Evolutionary conservation across 2,797 vertebrate species (phyloP), one percentile per base, ranked within the genome.

Genomic region (Spinus olivaceus): DNA sequence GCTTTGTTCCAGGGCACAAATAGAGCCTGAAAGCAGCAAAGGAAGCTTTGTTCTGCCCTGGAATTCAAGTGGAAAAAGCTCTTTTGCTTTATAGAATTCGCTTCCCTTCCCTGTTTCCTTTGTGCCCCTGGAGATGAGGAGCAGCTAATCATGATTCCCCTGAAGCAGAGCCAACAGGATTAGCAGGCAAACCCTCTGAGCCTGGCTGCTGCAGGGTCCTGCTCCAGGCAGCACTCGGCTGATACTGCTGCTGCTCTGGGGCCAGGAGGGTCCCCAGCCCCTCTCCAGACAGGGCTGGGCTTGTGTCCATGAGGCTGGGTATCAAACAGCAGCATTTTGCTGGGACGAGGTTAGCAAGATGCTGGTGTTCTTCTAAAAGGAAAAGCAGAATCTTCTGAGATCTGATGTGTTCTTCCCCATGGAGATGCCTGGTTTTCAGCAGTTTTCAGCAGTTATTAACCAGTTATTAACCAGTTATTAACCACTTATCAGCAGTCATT

Each of bases 231-330:
- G 37, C 37, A 1, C 76, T 51, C 51, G 44, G 83, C 56, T 90
- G 23, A 3, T 12, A 1, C 65, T 54, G 70, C 41, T 66, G 77
- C 83, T 67, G 66, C 61, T 49, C 63, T 8, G 18, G 16, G 32
- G 46, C 65, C 1, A 0, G 15, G 25, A 25, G 24, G 54, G 37
- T n/a, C n/a, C n/a, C 12, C 35, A 37, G 56, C 24, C 56, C 33
- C 33, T 59, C 33, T 19, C 6, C 46, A 42, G n/a, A 23, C 67
- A 50, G 44, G 47, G 69, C 5, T 28, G 28, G 2, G 2, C 22
- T 1, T 32, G 30, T 30, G 12, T 5, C 39, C 3, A 0, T 0
- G 17, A 39, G 51, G 8, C 20, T 32, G 27, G 6, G 2, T 20
- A 9, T 24, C 71, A 17, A 23, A 25, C 13, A n/a, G 33, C 30